Evolutionary conservation across 2,113 vertebrate genomes (phyloP).

Genomic region (Channa maculata): DNA sequence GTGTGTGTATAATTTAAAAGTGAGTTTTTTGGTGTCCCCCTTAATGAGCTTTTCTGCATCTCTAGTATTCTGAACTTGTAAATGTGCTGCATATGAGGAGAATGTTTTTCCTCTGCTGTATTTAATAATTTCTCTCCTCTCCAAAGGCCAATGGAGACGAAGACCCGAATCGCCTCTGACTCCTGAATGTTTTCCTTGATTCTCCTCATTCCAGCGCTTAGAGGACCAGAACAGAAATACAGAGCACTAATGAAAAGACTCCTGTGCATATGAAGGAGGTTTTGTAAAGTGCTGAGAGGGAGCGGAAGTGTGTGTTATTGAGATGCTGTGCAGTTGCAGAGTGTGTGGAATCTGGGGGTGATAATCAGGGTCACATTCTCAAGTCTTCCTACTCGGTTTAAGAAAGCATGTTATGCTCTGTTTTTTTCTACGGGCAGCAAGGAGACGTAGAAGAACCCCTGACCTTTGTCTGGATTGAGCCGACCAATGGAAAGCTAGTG

Average conservation of each 20-base stretch:
- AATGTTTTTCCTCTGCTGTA: constrained; percentile 5
- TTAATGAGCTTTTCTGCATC: neutral
- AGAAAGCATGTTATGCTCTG: neutral
- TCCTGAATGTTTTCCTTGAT: constrained; percentile 12
- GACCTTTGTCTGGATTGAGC: constrained; percentile 27
- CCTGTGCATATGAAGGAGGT: constrained; percentile 16
- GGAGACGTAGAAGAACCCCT: constrained; percentile 13
- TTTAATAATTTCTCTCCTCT: constrained; percentile 13
- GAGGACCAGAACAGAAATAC: constrained; percentile 26
- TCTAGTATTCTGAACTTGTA: neutral
- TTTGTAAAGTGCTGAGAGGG: constrained; percentile 22
- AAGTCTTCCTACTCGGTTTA: neutral
- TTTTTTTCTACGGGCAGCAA: neutral
- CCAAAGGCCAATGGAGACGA: constrained; percentile 14
- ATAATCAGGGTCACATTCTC: constrained; percentile 32
- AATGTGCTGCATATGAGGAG: constrained; percentile 11
- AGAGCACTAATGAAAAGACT: constrained; percentile 42
- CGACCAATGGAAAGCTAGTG: constrained; percentile 7
- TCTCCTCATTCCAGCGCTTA: constrained; percentile 21
- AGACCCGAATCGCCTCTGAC: constrained; percentile 14
- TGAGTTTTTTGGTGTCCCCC: neutral
- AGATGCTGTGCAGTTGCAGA: constrained; percentile 14
- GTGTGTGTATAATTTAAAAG: neutral
- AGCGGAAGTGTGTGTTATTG: constrained; percentile 18
- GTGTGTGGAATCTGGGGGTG: constrained; percentile 20